These are phyloP conservation scores for Iguana delicatissima DNA, from an alignment of 2,797 vertebrate species.

Conservation along the genomic window DNA sequence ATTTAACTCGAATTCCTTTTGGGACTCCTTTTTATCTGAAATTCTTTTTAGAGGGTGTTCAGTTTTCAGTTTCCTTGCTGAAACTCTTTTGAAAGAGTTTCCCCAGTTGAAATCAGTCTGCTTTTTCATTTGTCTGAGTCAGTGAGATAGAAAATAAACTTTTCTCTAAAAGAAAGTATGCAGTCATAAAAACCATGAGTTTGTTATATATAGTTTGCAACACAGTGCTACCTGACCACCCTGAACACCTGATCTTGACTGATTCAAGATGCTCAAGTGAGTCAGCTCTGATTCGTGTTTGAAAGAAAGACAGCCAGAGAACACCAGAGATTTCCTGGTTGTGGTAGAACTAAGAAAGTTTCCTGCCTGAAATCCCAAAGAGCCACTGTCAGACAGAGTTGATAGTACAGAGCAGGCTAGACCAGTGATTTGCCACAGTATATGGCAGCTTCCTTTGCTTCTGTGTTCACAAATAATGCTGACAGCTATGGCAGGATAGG, in stretches of 20 bases:
- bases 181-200: conserved; percentile 45
- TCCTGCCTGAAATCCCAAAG: too few species aligned
- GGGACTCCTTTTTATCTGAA: conserved; percentile 22
- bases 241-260: too few species aligned
- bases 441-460: too few species aligned
- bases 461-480: conserved; percentile 16
- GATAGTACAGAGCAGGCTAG: too few species aligned
- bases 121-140: conserved; percentile 4
- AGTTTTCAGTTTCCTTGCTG: not conserved
- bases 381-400: too few species aligned
- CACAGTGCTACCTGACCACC: not conserved
- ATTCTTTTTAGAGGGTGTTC: not conserved
- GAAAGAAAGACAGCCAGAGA: too few species aligned
- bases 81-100: not conserved
- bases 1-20: conserved; percentile 10
- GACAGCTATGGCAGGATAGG: conserved; percentile 57
- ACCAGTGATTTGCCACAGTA: too few species aligned
- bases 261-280: too few species aligned
- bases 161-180: conserved; percentile 17
- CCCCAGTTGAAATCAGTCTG: conserved; percentile 18
- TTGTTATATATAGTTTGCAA: conserved; percentile 50
- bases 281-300: too few species aligned
- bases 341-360: too few species aligned
- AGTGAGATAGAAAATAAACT: conserved; percentile 9
- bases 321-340: too few species aligned